Base-by-base conservation (phyloP, 2,888 invertebrate species). In the Thyatira batis region DNA sequence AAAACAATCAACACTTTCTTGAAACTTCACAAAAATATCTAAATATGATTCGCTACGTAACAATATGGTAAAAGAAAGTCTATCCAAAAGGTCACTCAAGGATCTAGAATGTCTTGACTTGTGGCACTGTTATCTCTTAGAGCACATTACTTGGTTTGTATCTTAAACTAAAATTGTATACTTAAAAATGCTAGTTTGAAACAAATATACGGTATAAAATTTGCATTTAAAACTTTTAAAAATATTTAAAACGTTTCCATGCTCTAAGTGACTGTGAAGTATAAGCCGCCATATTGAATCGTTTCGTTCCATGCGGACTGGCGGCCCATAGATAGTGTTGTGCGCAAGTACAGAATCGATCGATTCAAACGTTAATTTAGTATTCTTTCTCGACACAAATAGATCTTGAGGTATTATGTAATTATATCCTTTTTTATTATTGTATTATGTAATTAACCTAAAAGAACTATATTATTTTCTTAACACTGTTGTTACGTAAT, bases 61-160 rank as follows among this genome's bases (percentile, higher is more conserved):
- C 88, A 89, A 89, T 90, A 89, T 87, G 89, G 86, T 84, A 87
- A 87, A 85, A 87, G 87, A 88, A 89, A 87, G 86, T 88, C 76
- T 73, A 84, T 75, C 74, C 80, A 81, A 89, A 90, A 89, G 89
- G 89, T 90, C 90, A 89, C 86, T 85, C 87, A 87, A 89, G 86
- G 88, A 89, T 89, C 84, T 85, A 87, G 81, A 84, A 83, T 81
- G 82, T 80, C 80, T n/a, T 61, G 80, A 82, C 72, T 85, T 78
- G 73, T 78, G 82, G 61, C 80, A 85, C 85, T 82, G 74, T 74
- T 82, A 80, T 67, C 80, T 87, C 86, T 85, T 76, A 59, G 75
- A 82, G 71, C 80, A 85, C 86, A 74, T 82, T 75, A 79, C 79
- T 84, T 84, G 81, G 75, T 75, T 75, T 75, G 68, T 77, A 67